phyloP scores from a whole-genome alignment of 92 coral and sea anemone species.

The Palythoa grandiflora region DNA sequence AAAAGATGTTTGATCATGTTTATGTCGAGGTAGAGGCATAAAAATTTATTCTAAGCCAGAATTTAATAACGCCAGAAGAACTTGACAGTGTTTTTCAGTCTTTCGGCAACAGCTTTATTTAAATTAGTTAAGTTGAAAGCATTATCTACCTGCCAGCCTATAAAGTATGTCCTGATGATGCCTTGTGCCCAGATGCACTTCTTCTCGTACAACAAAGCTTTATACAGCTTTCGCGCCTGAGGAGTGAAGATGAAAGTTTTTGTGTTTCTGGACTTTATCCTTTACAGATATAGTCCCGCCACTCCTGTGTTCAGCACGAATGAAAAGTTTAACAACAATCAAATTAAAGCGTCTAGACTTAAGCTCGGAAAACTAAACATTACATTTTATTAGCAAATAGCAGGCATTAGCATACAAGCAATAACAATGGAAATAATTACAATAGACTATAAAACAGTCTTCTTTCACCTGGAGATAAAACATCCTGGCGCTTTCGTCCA shows the following conservation, averaged over 20 bases:
- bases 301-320: neutral
- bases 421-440: too few species aligned
- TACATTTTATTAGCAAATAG: too few species aligned
- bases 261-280: neutral
- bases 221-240: slow-evolving; percentile 91
- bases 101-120: neutral
- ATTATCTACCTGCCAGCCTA: slow-evolving; percentile 90
- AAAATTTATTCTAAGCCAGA: neutral
- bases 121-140: neutral
- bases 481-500: too few species aligned
- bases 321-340: neutral
- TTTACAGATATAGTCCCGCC: neutral
- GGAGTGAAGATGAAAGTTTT: slow-evolving; percentile 54
- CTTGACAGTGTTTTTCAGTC: neutral
- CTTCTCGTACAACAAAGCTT: slow-evolving; percentile 86
- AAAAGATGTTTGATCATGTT: neutral
- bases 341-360: neutral
- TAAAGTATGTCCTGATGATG: slow-evolving; percentile 80
- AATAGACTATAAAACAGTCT: too few species aligned
- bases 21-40: neutral
- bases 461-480: too few species aligned
- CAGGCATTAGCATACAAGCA: too few species aligned
- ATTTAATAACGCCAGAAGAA: neutral
- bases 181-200: slow-evolving; percentile 87
- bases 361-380: neutral